Evolutionary conservation across 2,888 invertebrate species (phyloP).

Genomic region (Hermodice carunculata): DNA sequence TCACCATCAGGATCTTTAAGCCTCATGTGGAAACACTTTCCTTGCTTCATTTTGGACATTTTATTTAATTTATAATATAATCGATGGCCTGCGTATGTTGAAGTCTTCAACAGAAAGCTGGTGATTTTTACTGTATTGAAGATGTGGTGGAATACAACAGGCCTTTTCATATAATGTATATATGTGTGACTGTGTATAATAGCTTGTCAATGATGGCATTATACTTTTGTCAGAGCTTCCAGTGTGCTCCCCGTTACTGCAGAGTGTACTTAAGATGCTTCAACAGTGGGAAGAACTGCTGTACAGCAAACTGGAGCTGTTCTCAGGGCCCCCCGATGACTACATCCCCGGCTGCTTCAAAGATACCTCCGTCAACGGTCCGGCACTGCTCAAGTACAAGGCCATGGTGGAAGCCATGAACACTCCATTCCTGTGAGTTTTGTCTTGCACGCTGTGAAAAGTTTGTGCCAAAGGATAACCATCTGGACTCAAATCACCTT

Average conservation of each 20-base stretch:
- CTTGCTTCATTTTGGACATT: too few relatives aligned
- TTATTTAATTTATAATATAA: too few relatives aligned
- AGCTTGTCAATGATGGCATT: too few relatives aligned
- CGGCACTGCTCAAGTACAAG: slow-evolving; percentile 92
- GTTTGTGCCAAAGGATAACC: too few relatives aligned
- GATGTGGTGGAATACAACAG: not conserved
- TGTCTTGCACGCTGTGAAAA: too few relatives aligned
- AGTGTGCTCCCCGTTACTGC: slow-evolving; percentile 92
- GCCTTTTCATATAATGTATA: not conserved
- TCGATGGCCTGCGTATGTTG: too few relatives aligned
- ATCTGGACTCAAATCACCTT: too few relatives aligned
- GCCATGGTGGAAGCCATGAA: slow-evolving; percentile 92
- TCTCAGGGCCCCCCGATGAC: slow-evolving; percentile 84
- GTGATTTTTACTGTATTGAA: too few relatives aligned
- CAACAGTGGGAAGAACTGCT: slow-evolving; percentile 90
- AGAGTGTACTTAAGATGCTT: slow-evolving; percentile 87
- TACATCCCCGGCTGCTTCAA: slow-evolving; percentile 93
- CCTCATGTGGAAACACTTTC: too few relatives aligned
- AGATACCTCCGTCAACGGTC: slow-evolving; percentile 71
- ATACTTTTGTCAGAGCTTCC: slow-evolving; percentile 81
- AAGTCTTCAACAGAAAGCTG: too few relatives aligned
- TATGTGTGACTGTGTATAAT: not conserved
- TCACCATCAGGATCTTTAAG: too few relatives aligned
- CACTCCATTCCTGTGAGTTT: slow-evolving; percentile 90
- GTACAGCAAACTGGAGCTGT: slow-evolving; percentile 78